Evolutionary conservation across 37 sponge, comb jelly and placozoan genomes (phyloP).

Genomic region (Beroe ovata): DNA sequence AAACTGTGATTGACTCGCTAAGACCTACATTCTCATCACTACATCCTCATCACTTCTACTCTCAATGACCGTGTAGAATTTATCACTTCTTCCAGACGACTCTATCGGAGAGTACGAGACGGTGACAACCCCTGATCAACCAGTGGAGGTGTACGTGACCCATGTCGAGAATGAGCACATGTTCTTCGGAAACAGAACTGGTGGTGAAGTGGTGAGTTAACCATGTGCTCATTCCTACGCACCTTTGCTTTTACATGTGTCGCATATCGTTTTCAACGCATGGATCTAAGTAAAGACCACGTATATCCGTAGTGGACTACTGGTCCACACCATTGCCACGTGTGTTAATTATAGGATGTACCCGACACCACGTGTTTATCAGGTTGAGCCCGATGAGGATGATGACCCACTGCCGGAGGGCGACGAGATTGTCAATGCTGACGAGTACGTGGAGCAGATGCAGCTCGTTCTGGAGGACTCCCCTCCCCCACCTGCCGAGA

Average conservation of each 20-base stretch:
- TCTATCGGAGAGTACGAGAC: background rate
- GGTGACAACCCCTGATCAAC: background rate
- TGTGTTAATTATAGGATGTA: too few relatives aligned
- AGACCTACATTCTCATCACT: too few relatives aligned
- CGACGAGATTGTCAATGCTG: background rate
- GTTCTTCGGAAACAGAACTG: background rate
- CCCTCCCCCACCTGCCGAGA: background rate
- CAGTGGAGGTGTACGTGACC: background rate
- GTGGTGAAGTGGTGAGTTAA: constrained; percentile 26
- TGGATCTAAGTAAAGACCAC: too few relatives aligned
- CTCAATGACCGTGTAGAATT: background rate
- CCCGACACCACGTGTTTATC: too few relatives aligned
- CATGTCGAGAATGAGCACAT: background rate
- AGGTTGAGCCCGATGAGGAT: constrained; percentile 27
- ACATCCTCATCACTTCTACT: background rate
- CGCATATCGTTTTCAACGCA: too few relatives aligned
- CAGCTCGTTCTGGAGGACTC: constrained; percentile 17
- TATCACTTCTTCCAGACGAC: background rate
- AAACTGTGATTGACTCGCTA: too few relatives aligned
- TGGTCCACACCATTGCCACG: too few relatives aligned
- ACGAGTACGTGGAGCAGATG: constrained; percentile 9
- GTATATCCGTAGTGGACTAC: too few relatives aligned
- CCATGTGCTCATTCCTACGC: too few relatives aligned
- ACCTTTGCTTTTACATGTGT: too few relatives aligned
- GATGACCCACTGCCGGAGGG: background rate